These are phyloP conservation scores for Ctenicera cuprea DNA, from an alignment of 2,888 invertebrate genomes.

Conservation along the genomic window DNA sequence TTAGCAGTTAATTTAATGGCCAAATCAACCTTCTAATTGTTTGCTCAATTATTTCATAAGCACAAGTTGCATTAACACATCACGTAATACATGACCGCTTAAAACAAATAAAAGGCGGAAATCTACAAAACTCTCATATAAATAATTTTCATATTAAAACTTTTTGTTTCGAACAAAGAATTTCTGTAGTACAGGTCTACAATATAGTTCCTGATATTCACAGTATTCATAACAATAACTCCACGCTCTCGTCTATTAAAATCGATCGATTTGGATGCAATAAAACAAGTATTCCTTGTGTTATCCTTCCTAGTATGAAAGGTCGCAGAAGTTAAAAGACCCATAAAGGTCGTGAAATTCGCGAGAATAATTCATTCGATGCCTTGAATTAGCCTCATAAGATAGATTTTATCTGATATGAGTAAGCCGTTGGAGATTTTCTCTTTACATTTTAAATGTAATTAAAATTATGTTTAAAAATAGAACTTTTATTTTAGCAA, in stretches of 20 bases:
- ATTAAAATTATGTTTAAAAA: too few relatives aligned
- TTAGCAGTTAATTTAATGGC: slow-evolving; percentile 23
- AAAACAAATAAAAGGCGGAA: slow-evolving; percentile 13
- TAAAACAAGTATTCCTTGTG: neutral
- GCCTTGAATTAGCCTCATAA: slow-evolving; percentile 16
- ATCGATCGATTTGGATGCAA: neutral
- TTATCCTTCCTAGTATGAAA: slow-evolving; percentile 7
- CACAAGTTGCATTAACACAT: slow-evolving; percentile 8
- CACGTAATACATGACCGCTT: slow-evolving; percentile 14
- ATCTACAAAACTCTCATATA: slow-evolving; percentile 9
- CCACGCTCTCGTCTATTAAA: too few relatives aligned
- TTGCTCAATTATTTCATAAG: slow-evolving; percentile 17
- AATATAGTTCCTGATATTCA: too few relatives aligned
- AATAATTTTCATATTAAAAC: neutral
- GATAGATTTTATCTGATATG: slow-evolving; percentile 9
- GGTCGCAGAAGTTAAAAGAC: slow-evolving; percentile 5
- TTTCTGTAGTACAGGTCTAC: too few relatives aligned
- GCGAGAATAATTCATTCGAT: slow-evolving; percentile 9
- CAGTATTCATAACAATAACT: too few relatives aligned
- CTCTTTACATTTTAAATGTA: too few relatives aligned
- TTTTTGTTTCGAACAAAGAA: neutral
- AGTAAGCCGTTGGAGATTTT: too few relatives aligned
- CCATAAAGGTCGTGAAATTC: slow-evolving; percentile 14
- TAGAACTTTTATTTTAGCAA: too few relatives aligned
- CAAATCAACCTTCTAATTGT: slow-evolving; percentile 34